Percentiles rank a stretch among this genome's conserved stretches.
These are phyloP conservation scores for Epizoanthus fatuus DNA, from an alignment of 92 coral and sea anemone species.

Conservation along the genomic window DNA sequence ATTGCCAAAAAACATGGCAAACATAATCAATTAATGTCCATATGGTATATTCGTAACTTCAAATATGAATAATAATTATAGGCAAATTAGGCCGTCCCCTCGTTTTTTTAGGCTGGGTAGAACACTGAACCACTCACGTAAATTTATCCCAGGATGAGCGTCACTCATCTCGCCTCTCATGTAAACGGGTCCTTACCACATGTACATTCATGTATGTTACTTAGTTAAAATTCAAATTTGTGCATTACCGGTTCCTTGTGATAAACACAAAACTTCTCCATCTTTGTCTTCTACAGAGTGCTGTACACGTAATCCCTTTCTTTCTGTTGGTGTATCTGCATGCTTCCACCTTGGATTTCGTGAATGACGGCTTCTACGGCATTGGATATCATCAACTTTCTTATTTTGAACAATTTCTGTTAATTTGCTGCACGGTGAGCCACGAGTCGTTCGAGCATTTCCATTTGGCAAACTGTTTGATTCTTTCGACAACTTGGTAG, in stretches of 20 bases:
- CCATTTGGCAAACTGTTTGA: neutral
- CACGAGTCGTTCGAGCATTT: neutral
- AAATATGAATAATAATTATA: too few species aligned
- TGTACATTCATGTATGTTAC: too few species aligned
- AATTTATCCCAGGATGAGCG: too few species aligned
- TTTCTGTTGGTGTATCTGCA: neutral
- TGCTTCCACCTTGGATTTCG: neutral
- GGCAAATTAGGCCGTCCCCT: too few species aligned
- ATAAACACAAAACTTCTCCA: neutral
- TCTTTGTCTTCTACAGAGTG: neutral
- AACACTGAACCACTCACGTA: too few species aligned
- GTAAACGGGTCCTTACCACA: too few species aligned
- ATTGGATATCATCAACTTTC: neutral
- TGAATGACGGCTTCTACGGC: too few species aligned
- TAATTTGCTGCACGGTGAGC: neutral
- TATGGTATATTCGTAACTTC: too few species aligned
- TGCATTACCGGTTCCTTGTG: conserved; percentile 13
- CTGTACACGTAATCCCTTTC: neutral
- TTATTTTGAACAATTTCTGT: conserved; percentile 8
- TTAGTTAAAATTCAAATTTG: neutral
- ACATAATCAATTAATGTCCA: too few species aligned
- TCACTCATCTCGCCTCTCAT: too few species aligned
- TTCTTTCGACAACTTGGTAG: neutral
- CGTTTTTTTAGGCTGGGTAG: too few species aligned
- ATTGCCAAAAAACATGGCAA: too few species aligned